Conservation (phyloP, 2,113 vertebrate genomes). For the Mesembrinibis cayennensis region DNA sequence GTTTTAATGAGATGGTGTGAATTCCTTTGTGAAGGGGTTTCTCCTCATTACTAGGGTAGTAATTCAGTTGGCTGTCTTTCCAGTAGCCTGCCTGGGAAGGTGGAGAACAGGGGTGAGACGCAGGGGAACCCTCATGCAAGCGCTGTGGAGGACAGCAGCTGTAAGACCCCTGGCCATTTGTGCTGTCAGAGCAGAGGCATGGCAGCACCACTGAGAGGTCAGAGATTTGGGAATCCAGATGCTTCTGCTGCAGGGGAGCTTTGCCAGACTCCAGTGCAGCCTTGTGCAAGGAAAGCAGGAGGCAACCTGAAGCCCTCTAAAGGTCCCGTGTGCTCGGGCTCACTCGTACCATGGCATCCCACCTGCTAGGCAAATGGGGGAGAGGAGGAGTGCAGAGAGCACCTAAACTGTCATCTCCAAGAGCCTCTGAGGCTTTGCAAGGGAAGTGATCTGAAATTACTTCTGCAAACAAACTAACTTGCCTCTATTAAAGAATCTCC, state of each 20-base stretch:
- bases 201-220: no score
- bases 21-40: background rate
- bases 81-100: background rate
- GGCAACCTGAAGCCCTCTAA: background rate
- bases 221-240: background rate
- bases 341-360: rapidly evolving
- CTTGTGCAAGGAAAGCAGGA: background rate
- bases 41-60: background rate
- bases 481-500: background rate
- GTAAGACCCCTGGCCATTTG: background rate
- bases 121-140: background rate
- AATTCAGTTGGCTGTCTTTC: background rate
- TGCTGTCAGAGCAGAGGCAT: background rate
- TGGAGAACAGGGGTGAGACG: background rate
- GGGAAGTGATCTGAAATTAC: background rate
- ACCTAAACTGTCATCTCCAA: background rate
- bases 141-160: background rate
- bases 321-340: background rate
- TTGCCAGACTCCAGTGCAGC: background rate
- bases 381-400: background rate
- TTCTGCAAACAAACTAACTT: background rate
- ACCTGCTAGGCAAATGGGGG: background rate
- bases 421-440: background rate
- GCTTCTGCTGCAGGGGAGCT: background rate
- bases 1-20: background rate